phyloP scores from a whole-genome alignment of 2,888 invertebrate species.

The Thymelicus acteon region DNA sequence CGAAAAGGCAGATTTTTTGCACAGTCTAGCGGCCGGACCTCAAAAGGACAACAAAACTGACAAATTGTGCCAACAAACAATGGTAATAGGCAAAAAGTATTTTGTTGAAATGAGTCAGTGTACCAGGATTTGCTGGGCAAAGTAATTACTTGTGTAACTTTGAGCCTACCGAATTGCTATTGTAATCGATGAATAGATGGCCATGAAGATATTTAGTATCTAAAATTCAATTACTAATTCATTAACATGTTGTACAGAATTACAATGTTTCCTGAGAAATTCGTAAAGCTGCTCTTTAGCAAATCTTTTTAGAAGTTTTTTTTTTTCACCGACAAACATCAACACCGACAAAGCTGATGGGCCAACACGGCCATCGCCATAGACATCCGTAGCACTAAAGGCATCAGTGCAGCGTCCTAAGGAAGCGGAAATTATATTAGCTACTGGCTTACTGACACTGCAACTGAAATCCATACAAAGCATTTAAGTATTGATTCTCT shows the following conservation, averaged over 20 bases:
- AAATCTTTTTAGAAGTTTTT: too few species aligned
- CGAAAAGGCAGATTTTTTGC: constrained; percentile 74
- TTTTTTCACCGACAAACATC: too few species aligned
- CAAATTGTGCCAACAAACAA: constrained; percentile 79
- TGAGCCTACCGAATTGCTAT: constrained; percentile 30
- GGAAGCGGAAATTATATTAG: too few species aligned
- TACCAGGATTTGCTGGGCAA: constrained; percentile 55
- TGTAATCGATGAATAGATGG: constrained; percentile 23
- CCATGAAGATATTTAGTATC: constrained; percentile 1
- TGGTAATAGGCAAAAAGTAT: constrained; percentile 56
- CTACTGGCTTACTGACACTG: too few species aligned
- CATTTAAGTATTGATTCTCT: too few species aligned
- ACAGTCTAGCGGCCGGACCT: constrained; percentile 64
- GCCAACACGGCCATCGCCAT: too few species aligned
- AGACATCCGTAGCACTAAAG: too few species aligned
- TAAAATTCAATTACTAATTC: background rate
- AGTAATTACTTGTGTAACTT: constrained; percentile 34
- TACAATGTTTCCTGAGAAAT: too few species aligned
- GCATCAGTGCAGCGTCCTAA: too few species aligned
- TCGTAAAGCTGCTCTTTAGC: too few species aligned
- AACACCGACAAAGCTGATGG: too few species aligned
- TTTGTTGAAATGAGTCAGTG: constrained; percentile 56
- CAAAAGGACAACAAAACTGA: constrained; percentile 77
- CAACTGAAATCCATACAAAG: too few species aligned
- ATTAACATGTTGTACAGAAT: background rate